These are phyloP conservation scores for Tenodera sinensis DNA, from an alignment of 2,888 invertebrate genomes.

Conservation along the genomic window DNA sequence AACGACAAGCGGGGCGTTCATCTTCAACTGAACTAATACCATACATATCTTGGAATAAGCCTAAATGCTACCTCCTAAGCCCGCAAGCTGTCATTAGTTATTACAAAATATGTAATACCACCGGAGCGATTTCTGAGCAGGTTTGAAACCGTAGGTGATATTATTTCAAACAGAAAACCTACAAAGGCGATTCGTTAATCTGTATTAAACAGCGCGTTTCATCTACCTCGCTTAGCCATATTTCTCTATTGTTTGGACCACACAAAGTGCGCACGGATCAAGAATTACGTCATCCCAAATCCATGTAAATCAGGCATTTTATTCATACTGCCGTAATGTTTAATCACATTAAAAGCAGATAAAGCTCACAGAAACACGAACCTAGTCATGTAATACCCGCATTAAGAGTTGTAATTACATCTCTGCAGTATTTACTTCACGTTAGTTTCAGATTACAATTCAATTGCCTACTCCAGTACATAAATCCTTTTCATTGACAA, in stretches of 20 bases:
- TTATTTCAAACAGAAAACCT: not conserved
- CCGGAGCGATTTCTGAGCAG: too few species aligned
- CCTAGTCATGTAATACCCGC: not conserved
- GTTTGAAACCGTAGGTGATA: too few species aligned
- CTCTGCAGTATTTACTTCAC: not conserved
- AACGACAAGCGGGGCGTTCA: too few species aligned
- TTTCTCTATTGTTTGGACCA: not conserved
- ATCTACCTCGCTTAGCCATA: not conserved
- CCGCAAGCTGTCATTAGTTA: too few species aligned
- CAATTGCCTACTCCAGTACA: not conserved
- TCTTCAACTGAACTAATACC: too few species aligned
- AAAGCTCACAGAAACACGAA: not conserved
- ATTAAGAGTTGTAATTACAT: not conserved
- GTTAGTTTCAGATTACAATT: not conserved
- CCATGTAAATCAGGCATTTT: not conserved
- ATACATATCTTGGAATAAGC: too few species aligned
- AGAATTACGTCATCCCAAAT: not conserved
- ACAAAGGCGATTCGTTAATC: not conserved
- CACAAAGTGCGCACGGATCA: not conserved
- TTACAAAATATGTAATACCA: too few species aligned
- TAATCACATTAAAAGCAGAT: not conserved
- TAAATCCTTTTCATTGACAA: not conserved
- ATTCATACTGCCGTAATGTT: not conserved
- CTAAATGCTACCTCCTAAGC: too few species aligned
- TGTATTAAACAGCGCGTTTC: not conserved